Percentiles rank a stretch among this genome's conserved stretches.
These are phyloP conservation scores for Myotis yumanensis DNA, from an alignment of 2,113 vertebrate genomes.

Conservation along the genomic window DNA sequence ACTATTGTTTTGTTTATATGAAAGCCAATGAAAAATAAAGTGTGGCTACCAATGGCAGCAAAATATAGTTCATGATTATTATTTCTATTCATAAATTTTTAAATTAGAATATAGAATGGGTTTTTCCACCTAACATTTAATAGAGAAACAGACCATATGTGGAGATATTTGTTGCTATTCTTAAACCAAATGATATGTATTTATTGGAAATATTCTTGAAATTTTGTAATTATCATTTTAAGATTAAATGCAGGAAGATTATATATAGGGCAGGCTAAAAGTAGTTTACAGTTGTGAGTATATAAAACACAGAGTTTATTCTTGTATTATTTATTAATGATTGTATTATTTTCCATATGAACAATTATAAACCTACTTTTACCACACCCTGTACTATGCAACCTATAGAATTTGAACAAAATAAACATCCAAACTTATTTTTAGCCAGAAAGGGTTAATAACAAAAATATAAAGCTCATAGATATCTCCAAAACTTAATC, in stretches of 20 bases:
- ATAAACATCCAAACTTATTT: background rate
- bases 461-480: background rate
- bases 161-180: background rate
- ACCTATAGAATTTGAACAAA: background rate
- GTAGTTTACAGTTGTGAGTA: background rate
- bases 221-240: background rate
- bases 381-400: background rate
- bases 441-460: background rate
- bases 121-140: background rate
- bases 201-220: background rate
- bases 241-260: background rate
- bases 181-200: background rate
- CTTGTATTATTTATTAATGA: background rate
- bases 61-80: background rate
- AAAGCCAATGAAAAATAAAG: background rate
- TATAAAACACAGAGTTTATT: background rate
- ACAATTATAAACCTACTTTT: background rate
- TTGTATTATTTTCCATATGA: background rate
- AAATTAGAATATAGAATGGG: background rate
- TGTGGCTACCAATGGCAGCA: background rate
- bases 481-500: background rate
- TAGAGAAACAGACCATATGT: background rate
- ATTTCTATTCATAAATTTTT: background rate
- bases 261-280: background rate
- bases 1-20: background rate